phyloP scores from a whole-genome alignment of 2,888 invertebrate species.

The Folsomia manolachei region DNA sequence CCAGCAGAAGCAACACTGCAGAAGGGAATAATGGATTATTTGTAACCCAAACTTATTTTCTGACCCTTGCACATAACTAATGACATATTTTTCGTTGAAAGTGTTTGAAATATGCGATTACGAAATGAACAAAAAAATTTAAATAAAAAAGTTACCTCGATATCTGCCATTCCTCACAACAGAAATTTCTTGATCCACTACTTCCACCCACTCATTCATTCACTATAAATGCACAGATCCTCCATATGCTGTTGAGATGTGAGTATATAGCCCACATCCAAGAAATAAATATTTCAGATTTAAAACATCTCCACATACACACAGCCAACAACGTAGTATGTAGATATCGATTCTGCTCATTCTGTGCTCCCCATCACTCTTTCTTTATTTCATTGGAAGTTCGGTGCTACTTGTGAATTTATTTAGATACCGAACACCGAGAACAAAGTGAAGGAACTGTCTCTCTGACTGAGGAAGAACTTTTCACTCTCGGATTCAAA shows the following conservation, averaged over 20 bases:
- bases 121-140: neutral
- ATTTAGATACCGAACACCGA: neutral
- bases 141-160: too few relatives aligned
- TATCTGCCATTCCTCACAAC: too few relatives aligned
- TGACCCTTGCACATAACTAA: neutral
- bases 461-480: neutral
- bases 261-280: too few relatives aligned
- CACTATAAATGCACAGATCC: too few relatives aligned
- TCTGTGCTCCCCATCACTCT: neutral
- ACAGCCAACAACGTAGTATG: neutral
- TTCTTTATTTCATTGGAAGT: neutral
- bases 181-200: too few relatives aligned
- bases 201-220: neutral
- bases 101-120: neutral
- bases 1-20: neutral
- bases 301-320: neutral
- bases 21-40: neutral
- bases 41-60: neutral
- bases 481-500: neutral
- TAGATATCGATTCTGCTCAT: neutral
- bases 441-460: too few relatives aligned
- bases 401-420: neutral
- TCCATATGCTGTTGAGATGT: neutral
- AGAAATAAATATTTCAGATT: constrained; percentile 2
- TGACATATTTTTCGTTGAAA: neutral